Evolutionary conservation across 2,797 vertebrate genomes (phyloP), one percentile per base, ranked within the genome.

Genomic region (Sebastes trivittatus): DNA sequence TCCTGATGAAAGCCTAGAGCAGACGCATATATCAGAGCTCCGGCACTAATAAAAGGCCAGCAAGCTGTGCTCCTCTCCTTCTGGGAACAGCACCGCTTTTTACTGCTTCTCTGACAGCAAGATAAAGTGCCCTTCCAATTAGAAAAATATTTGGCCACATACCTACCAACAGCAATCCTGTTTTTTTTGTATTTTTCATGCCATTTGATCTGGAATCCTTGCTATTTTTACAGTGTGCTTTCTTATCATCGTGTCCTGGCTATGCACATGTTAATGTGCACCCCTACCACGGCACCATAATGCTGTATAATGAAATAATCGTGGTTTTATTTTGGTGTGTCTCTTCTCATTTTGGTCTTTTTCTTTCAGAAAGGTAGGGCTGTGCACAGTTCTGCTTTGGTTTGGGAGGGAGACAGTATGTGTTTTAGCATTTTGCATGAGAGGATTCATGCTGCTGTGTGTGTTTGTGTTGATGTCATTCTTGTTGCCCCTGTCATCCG

Each of bases 61-160:
- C 94, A 94, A 94, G 93, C 93, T 93, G 92, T 86, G 94, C 93
- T 93, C 87, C 91, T 92, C 90, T 95, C 92, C 94, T 95, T 96
- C 94, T 95, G 95, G 94, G 95, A 96, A 93, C 94, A 88, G 86
- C 72, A 58, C 80, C 23, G 89, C 91, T 95, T 95, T 96, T 96
- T 95, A 95, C 94, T 94, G 94, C 95, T 82, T 93, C 84, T 93
- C 93, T 96, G 96, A 96, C 96, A 96, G 95, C 94, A 96, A 96
- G 96, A 96, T 95, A 93, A 95, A 96, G 95, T 95, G 94, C 93
- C 94, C 92, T 91, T 95, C 95, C 96, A 96, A 96, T 96, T 96
- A 96, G 94, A 96, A 96, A 96, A 96, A 96, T 96, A 96, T 96
- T 96, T 95, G 93, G 94, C 90, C 92, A 86, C 94, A 94, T 95